These are phyloP conservation scores for Collichthys lucidus DNA, from an alignment of 2,113 vertebrate genomes.

Conservation along the genomic window DNA sequence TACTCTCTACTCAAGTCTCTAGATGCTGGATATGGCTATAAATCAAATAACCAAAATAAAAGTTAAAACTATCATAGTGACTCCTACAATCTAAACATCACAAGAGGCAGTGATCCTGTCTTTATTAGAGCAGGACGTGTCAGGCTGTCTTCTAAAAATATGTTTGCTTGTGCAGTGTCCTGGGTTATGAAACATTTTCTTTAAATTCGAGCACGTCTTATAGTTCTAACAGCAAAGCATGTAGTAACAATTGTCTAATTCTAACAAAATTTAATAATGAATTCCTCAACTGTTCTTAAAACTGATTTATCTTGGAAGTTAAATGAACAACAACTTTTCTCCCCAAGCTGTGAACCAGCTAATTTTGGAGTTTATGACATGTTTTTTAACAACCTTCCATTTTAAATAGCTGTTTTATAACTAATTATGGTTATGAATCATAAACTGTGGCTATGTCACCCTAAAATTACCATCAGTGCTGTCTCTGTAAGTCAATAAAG, in stretches of 20 bases:
- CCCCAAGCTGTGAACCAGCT: neutral
- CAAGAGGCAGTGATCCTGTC: neutral
- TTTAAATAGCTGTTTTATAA: conserved; percentile 11
- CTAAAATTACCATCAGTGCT: neutral
- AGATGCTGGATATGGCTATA: neutral
- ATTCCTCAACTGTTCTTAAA: neutral
- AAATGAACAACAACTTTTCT: neutral
- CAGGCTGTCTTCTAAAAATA: neutral
- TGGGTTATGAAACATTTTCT: neutral
- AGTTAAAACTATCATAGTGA: conserved; percentile 7
- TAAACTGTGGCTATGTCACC: neutral
- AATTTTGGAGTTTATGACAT: neutral
- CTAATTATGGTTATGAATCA: conserved; percentile 19
- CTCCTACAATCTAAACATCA: neutral
- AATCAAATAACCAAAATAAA: neutral
- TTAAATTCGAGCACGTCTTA: neutral
- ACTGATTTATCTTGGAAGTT: neutral
- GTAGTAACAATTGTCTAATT: neutral
- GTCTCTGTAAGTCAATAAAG: neutral
- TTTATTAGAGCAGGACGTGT: neutral
- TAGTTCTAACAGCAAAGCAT: neutral
- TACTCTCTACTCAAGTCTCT: neutral
- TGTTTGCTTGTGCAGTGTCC: neutral
- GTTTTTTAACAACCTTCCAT: neutral
- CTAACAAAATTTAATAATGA: no score